These are phyloP conservation scores for Burhinus bistriatus DNA, from an alignment of 2,113 vertebrate species.

Conservation along the genomic window DNA sequence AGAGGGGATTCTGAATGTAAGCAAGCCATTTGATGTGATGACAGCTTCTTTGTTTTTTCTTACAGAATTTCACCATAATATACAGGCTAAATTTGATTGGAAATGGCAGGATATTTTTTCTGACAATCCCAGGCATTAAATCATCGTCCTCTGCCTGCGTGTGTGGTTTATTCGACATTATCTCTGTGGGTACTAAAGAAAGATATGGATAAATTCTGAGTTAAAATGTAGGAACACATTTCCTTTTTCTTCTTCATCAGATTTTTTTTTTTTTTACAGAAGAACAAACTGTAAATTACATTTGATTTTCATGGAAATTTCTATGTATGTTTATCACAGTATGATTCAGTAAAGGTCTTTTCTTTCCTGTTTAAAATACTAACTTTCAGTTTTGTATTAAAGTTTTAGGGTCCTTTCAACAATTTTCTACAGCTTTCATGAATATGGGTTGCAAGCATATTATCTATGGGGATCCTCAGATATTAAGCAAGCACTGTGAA, in stretches of 20 bases:
- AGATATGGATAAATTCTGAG: background rate
- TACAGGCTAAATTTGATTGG: slow-evolving; percentile 24
- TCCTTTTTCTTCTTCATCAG: background rate
- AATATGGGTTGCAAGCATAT: background rate
- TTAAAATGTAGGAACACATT: background rate
- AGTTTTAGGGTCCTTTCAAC: background rate
- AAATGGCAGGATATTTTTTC: slow-evolving; percentile 45
- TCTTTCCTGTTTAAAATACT: background rate
- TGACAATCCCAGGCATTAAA: slow-evolving; percentile 1
- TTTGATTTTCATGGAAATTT: background rate
- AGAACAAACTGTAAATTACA: background rate
- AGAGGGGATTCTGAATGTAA: slow-evolving; percentile 23
- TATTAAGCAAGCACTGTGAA: background rate
- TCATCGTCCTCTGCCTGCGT: background rate
- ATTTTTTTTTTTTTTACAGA: background rate
- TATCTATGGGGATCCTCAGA: background rate
- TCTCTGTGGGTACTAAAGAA: background rate
- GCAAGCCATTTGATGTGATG: slow-evolving; percentile 44
- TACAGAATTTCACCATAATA: slow-evolving; percentile 35
- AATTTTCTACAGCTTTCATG: background rate
- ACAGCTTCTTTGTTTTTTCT: slow-evolving; percentile 48
- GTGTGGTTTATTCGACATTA: background rate
- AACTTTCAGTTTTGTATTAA: background rate
- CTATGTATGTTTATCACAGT: background rate
- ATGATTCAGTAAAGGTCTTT: background rate